Conservation (phyloP, 2,113 vertebrate genomes). For the Chaetodon auriga region DNA sequence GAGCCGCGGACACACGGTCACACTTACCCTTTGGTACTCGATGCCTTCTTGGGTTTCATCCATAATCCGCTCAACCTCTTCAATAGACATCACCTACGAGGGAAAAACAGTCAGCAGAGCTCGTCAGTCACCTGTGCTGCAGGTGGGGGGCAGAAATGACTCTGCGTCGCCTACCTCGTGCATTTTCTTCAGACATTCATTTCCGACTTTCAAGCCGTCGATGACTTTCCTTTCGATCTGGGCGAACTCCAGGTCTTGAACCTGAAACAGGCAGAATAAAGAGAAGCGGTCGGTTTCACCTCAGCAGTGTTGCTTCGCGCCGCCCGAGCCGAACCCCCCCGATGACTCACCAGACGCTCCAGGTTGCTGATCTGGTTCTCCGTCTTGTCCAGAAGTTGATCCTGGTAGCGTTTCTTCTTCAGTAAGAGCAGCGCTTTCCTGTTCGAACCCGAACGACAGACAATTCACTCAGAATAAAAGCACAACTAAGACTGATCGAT, state of each 20-base stretch:
- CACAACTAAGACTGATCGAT: too few species aligned
- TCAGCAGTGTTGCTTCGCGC: rapidly evolving
- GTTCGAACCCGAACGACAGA: background rate
- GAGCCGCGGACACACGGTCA: background rate
- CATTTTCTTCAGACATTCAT: constrained; percentile 97
- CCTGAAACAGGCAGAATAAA: constrained; percentile 78
- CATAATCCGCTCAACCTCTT: constrained; percentile 96
- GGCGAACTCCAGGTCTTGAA: constrained; percentile 95
- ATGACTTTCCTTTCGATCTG: constrained; percentile 97
- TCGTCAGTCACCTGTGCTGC: background rate
- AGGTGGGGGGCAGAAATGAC: background rate
- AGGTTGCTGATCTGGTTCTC: constrained; percentile 97
- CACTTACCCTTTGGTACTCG: constrained; percentile 93
- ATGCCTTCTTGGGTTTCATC: constrained; percentile 96
- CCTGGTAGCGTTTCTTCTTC: constrained; percentile 96
- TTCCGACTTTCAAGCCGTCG: constrained; percentile 93
- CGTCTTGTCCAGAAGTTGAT: constrained; percentile 93
- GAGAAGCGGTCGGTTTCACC: background rate
- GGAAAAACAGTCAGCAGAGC: background rate
- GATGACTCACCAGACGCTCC: constrained; percentile 90
- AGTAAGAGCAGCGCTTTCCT: constrained; percentile 93
- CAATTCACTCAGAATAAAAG: too few species aligned
- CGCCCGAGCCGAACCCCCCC: rapidly evolving
- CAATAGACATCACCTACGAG: constrained; percentile 92
- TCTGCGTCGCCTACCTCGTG: constrained; percentile 90